Conservation (phyloP, 1,140 invertebrate species). For the Ridgeia piscesae region DNA sequence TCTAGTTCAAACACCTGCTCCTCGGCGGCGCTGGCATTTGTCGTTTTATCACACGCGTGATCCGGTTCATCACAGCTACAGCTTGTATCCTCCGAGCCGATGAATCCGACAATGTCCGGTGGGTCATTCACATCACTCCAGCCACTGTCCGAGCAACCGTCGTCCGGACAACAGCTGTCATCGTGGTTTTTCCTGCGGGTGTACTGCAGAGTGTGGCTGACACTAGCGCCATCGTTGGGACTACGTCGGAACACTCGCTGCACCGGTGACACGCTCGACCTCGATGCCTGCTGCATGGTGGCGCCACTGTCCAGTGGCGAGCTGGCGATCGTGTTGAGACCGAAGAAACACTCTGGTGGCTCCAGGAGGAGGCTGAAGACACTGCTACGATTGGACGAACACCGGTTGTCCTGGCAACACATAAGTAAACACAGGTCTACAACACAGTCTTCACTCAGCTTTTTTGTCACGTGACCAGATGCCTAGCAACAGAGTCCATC, state of each 20-base stretch:
- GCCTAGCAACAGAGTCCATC: too few relatives aligned
- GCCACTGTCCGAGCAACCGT: neutral
- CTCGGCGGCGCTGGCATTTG: neutral
- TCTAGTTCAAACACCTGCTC: constrained; percentile 19
- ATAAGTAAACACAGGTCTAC: neutral
- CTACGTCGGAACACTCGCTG: neutral
- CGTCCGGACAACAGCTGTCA: neutral
- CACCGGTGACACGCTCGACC: neutral
- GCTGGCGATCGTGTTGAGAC: constrained; percentile 17
- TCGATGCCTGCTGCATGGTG: neutral
- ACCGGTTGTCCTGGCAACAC: neutral
- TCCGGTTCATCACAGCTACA: neutral
- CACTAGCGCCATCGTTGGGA: neutral
- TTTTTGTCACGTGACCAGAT: too few relatives aligned
- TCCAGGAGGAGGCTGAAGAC: neutral
- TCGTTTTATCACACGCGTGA: neutral
- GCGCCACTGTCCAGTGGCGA: constrained; percentile 10
- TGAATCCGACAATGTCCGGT: neutral
- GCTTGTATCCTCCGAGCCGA: neutral
- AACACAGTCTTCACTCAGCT: neutral
- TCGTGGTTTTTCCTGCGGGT: neutral
- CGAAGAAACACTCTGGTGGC: constrained; percentile 13
- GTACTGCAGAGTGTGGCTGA: neutral
- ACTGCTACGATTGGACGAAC: neutral
- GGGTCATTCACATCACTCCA: neutral